Base-by-base conservation (phyloP, 2,888 invertebrate species). In the Koerneria pararmatus region DNA sequence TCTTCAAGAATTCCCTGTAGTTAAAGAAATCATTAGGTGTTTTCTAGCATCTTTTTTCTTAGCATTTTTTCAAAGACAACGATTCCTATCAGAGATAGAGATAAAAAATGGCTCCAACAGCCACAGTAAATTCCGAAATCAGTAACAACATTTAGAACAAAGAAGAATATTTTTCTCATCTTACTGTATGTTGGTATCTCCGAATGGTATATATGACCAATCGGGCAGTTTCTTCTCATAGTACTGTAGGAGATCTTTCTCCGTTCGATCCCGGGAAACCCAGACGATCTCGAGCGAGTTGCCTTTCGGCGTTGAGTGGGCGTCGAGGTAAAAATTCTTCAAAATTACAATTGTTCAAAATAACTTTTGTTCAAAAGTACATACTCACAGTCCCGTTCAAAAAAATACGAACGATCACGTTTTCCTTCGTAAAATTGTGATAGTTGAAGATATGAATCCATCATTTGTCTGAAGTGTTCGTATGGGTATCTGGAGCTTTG, bases 201-300 rank as follows among this genome's bases (percentile, higher is more conserved):
- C 80, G 51, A 75, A 79, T 4, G 79, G 80, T 32, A 80, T 63
- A 63, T 78, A 80, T 24, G 75, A 70, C 77, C 78, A 80, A 22
- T 71, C 71, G 4, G 77, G 77, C 61, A 80, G 69, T 46, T 72
- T 73, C 60, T 79, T 75, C 49, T 77, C 71, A 58, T 80, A 80
- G 60, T 80, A 78, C 62, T 65, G 34, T 6, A 15, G n/a, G 1
- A 46, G 57, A 2, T 65, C 24, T 1, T 56, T 57, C 15, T 41
- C 46, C 15, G 56, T 57, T 31, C 48, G 31, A 37, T 65, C 65
- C 41, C 65, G 32, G 46, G 51, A 51, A 37, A 65, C 65, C 65
- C 65, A 65, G 2, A 65, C 19, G 11, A 65, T 57, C 22, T 65
- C 65, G n/a, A 65, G 27, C 11, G 53, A 4, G n/a, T n/a, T n/a